Base-by-base conservation (phyloP, 2,888 invertebrate species). In the Parapristionchus giblindavisi region DNA sequence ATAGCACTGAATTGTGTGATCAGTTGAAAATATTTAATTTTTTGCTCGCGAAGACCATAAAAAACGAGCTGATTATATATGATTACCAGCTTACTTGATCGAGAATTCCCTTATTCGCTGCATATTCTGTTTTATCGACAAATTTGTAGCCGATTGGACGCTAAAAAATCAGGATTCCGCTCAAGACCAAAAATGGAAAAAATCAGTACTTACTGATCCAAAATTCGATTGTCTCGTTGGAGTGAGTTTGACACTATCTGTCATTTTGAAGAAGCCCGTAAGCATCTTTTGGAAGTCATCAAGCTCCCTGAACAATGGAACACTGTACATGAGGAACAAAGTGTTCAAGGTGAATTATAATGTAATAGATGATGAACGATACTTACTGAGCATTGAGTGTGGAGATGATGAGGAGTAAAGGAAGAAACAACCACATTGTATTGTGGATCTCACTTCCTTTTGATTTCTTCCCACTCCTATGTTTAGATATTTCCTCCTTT, bases 101-200 rank as follows among this genome's bases (percentile, higher is more conserved):
- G 27, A 80, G 48, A 68, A 80, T 80, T 52, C 78, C 54, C 21
- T 77, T 65, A 36, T 80, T 80, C 5, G 72, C 76, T 1, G 79
- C 77, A 63, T 79, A 80, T 48, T 80, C 80, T 4, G 80, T 80
- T 51, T 76, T 24, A 65, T 80, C 80, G 0, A 76, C 76, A n/a
- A 76, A 66, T 48, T 70, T 72, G 48, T 78, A 77, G 0, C 65
- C n/a, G 0, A 76, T 21, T 32, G 73, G 77, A 24, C 32, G 36
- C 29, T 27, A n/a, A 51, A 34, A 52, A 14, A 11, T 14, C 1
- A 6, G 3, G 1, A 32, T 0, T 38, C n/a, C 34, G 24, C 24
- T 21, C 8, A 66, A 8, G 2, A 27, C 21, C 32, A 17, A 2
- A 29, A n/a, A n/a, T n/a, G n/a, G n/a, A n/a, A n/a, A n/a, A n/a